Conservation (phyloP, 1,140 invertebrate species). For the Drosophila tani region DNA sequence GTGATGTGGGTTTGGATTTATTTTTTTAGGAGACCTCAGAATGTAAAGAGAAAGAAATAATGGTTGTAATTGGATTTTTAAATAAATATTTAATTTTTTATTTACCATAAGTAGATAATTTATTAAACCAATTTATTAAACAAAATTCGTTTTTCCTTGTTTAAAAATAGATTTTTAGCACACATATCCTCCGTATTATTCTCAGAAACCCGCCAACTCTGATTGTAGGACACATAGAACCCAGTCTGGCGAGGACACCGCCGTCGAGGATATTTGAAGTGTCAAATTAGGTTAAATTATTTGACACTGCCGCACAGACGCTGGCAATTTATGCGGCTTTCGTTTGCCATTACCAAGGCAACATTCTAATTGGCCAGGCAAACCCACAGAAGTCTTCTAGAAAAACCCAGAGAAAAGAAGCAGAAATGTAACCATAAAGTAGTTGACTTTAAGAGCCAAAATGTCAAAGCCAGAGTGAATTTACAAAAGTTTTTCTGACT, state of each 20-base stretch:
- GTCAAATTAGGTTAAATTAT: slow-evolving; percentile 85
- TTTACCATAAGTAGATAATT: background rate
- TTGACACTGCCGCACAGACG: slow-evolving; percentile 68
- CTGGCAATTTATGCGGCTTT: slow-evolving; percentile 68
- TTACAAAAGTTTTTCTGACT: slow-evolving; percentile 46
- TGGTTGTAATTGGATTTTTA: too few species aligned
- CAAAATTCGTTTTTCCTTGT: too few species aligned
- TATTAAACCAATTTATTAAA: too few species aligned
- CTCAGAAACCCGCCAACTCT: background rate
- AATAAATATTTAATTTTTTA: too few species aligned
- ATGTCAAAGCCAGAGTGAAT: slow-evolving; percentile 46
- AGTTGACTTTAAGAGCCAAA: slow-evolving; percentile 62
- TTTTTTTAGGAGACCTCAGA: background rate
- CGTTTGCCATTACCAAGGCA: slow-evolving; percentile 29
- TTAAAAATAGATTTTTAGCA: background rate
- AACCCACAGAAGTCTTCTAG: background rate
- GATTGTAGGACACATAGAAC: background rate
- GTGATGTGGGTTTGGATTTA: slow-evolving; percentile 7
- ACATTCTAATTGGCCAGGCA: slow-evolving; percentile 69
- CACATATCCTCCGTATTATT: background rate
- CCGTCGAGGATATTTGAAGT: slow-evolving; percentile 72
- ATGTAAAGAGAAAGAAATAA: too few species aligned
- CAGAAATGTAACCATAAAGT: slow-evolving; percentile 55
- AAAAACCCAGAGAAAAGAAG: slow-evolving; percentile 5
- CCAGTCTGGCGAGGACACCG: background rate